phyloP scores from a whole-genome alignment of 2,797 vertebrate genomes.

The Emydoidea blandingii region DNA sequence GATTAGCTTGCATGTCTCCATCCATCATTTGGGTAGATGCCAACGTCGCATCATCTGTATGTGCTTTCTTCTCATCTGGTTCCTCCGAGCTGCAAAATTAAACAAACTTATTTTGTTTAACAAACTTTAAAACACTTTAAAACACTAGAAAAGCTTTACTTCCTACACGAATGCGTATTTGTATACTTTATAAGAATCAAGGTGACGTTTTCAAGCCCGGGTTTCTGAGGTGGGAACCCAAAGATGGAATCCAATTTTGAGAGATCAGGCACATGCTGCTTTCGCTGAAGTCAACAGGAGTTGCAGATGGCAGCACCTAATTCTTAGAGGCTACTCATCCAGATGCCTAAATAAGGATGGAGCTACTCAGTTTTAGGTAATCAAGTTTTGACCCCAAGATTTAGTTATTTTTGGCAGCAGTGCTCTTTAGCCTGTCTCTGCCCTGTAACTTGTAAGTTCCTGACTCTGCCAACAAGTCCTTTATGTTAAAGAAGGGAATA shows the following conservation, averaged over 20 bases:
- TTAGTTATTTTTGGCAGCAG: neutral
- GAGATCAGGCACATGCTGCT: accelerated
- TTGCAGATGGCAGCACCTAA: neutral
- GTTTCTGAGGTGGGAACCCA: accelerated
- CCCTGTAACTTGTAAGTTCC: neutral
- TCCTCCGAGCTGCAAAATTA: slow-evolving; percentile 87
- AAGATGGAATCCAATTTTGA: accelerated
- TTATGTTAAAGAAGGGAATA: neutral
- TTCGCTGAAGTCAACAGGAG: neutral
- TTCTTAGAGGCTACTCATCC: neutral
- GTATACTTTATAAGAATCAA: accelerated
- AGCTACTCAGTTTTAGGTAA: neutral
- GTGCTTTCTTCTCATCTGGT: slow-evolving; percentile 92
- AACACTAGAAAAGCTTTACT: neutral
- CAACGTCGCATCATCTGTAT: slow-evolving; percentile 85
- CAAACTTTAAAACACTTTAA: neutral
- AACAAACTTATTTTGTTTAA: neutral
- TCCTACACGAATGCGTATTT: neutral
- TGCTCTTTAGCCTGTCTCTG: neutral
- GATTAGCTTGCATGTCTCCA: slow-evolving; percentile 90
- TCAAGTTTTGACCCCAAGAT: accelerated
- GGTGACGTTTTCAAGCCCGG: accelerated
- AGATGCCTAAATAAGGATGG: neutral
- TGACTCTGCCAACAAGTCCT: neutral
- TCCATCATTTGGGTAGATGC: slow-evolving; percentile 82